phyloP scores from a whole-genome alignment of 2,888 invertebrate species.

The Liodrosophila aerea region DNA sequence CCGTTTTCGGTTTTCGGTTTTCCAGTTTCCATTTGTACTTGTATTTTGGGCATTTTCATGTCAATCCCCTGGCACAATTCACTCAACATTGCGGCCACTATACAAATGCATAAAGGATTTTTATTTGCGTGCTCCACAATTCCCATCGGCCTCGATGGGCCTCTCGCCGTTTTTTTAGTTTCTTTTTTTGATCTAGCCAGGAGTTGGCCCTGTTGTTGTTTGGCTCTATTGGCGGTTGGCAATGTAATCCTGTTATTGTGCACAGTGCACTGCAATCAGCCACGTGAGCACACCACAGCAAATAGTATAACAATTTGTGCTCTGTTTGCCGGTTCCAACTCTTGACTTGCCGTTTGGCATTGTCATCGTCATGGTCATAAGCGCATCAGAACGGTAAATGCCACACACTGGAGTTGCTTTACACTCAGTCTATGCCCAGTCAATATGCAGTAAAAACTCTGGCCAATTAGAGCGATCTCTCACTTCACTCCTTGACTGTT shows the following conservation, averaged over 20 bases:
- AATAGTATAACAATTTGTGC: conserved; percentile 27
- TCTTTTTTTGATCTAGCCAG: background rate
- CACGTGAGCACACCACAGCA: conserved; percentile 39
- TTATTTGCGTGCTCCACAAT: conserved; percentile 37
- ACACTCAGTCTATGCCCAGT: conserved; percentile 5
- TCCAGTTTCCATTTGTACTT: conserved; percentile 15
- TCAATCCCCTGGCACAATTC: conserved; percentile 29
- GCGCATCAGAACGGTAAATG: conserved; percentile 64
- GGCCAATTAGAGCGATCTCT: conserved; percentile 59
- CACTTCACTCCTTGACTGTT: background rate
- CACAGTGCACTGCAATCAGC: conserved; percentile 62
- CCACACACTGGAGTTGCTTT: conserved; percentile 13
- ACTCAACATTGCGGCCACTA: conserved; percentile 31
- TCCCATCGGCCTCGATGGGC: conserved; percentile 12
- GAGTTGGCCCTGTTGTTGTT: conserved; percentile 39
- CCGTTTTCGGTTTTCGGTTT: background rate
- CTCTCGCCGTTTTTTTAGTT: background rate
- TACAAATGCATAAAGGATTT: conserved; percentile 56
- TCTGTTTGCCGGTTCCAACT: no score
- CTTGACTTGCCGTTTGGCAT: conserved; percentile 1
- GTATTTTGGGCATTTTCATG: conserved; percentile 10
- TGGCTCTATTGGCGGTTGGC: conserved; percentile 23
- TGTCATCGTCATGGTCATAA: conserved; percentile 48
- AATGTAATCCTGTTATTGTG: conserved; percentile 70
- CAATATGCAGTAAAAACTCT: conserved; percentile 70